Conservation (phyloP, 2,113 vertebrate genomes). For the Microtus richardsoni region DNA sequence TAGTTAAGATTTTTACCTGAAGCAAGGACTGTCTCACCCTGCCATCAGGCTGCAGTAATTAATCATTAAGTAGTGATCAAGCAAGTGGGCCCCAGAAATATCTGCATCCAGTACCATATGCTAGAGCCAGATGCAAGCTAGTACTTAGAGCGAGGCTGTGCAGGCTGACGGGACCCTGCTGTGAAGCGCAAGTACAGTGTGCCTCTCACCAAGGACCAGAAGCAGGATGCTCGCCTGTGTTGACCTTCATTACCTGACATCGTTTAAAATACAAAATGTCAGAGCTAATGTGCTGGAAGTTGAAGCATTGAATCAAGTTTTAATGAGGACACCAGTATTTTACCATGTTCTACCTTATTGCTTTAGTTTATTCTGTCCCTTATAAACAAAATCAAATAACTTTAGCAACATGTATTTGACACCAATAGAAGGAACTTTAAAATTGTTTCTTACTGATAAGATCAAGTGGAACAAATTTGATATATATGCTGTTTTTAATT, state of each 20-base stretch:
- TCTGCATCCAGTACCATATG: slow-evolving; percentile 88
- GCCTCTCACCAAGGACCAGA: slow-evolving; percentile 81
- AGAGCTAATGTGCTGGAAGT: slow-evolving; percentile 85
- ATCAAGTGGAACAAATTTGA: not conserved
- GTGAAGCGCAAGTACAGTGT: slow-evolving; percentile 83
- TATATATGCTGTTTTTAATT: not conserved
- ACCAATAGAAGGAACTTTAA: not conserved
- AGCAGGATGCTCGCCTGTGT: slow-evolving; percentile 82
- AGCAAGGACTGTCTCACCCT: slow-evolving; percentile 85
- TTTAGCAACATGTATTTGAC: not conserved
- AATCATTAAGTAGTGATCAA: slow-evolving; percentile 89
- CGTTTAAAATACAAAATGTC: slow-evolving; percentile 88
- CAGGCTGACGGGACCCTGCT: slow-evolving; percentile 85
- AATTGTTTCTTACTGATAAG: not conserved
- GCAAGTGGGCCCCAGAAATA: slow-evolving; percentile 85
- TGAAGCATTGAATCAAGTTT: slow-evolving; percentile 85
- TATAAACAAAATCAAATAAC: slow-evolving; percentile 40
- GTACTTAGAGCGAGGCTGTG: slow-evolving; percentile 79
- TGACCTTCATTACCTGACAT: slow-evolving; percentile 89
- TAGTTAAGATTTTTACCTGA: slow-evolving; percentile 87
- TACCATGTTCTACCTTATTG: slow-evolving; percentile 8
- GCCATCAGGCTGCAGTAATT: slow-evolving; percentile 89
- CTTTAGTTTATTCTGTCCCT: not conserved
- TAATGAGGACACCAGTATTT: slow-evolving; percentile 80
- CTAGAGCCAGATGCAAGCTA: slow-evolving; percentile 87